Percentiles rank a stretch among this genome's conserved stretches.
These are phyloP conservation scores for Poeciliopsis infans DNA, from an alignment of 2,797 vertebrate genomes.

Conservation along the genomic window DNA sequence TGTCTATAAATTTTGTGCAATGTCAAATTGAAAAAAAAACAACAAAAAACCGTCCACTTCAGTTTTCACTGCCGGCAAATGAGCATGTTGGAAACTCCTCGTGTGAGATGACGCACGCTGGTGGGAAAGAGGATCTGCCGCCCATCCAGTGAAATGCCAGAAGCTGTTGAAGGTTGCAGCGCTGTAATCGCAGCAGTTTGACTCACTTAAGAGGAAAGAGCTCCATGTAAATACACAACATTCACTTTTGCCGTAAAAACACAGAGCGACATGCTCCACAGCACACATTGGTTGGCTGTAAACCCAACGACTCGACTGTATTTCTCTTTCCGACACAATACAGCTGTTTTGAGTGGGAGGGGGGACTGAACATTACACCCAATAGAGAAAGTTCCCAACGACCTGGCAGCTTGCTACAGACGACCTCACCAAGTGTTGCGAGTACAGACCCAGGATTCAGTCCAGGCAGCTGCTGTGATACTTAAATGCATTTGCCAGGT, in stretches of 20 bases:
- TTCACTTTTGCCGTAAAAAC: background rate
- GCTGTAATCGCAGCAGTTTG: background rate
- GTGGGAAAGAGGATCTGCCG: slow-evolving; percentile 40
- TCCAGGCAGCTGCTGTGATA: slow-evolving; percentile 5
- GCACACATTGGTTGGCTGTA: background rate
- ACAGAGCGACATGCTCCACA: background rate
- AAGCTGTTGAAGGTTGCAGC: slow-evolving; percentile 4
- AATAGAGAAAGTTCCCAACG: background rate
- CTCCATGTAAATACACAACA: background rate
- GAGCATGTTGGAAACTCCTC: slow-evolving; percentile 21
- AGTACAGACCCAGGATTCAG: background rate
- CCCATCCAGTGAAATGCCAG: slow-evolving; percentile 24
- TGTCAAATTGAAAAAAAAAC: slow-evolving; percentile 52
- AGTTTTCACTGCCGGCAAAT: slow-evolving; percentile 43
- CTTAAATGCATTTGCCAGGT: background rate
- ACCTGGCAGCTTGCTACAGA: background rate
- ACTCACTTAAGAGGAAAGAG: background rate
- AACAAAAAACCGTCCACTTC: slow-evolving; percentile 32
- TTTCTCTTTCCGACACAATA: background rate
- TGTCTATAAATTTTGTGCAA: slow-evolving; percentile 62
- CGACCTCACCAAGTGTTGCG: background rate
- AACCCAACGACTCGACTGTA: background rate
- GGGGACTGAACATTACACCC: background rate
- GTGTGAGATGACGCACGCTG: slow-evolving; percentile 44
- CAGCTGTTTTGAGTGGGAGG: background rate